Percentiles rank a stretch among this genome's conserved stretches.
These are phyloP conservation scores for Cynodonichthys magdalenae DNA, from an alignment of 2,797 vertebrate genomes.

Conservation along the genomic window DNA sequence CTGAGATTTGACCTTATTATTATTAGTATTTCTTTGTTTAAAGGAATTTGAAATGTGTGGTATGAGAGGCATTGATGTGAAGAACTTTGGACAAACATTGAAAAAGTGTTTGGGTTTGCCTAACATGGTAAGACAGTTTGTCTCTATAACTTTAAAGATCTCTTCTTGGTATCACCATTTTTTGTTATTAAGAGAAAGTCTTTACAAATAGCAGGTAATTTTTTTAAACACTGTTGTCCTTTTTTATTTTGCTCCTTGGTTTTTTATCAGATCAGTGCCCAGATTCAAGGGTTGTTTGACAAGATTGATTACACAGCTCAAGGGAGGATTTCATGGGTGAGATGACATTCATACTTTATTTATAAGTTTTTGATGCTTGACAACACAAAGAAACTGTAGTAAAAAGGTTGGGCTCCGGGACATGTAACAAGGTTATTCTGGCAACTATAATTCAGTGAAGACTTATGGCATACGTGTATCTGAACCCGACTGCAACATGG, in stretches of 20 bases:
- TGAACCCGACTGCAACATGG: neutral
- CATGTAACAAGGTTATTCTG: conserved; percentile 4
- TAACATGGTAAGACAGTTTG: conserved; percentile 62
- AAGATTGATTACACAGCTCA: conserved; percentile 81
- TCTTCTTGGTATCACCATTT: neutral
- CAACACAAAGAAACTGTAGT: conserved; percentile 18
- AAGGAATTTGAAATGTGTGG: conserved; percentile 76
- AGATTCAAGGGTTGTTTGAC: conserved; percentile 83
- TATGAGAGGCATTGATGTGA: conserved; percentile 65
- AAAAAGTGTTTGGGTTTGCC: conserved; percentile 76
- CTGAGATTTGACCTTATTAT: conserved; percentile 9
- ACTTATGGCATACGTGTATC: conserved; percentile 18
- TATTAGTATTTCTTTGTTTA: conserved; percentile 23
- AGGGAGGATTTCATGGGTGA: conserved; percentile 83
- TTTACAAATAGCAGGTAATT: neutral
- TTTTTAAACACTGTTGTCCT: neutral
- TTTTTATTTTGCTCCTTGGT: conserved; percentile 41
- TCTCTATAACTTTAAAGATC: conserved; percentile 15
- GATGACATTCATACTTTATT: conserved; percentile 43
- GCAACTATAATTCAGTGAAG: conserved; percentile 10
- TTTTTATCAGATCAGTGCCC: conserved; percentile 75
- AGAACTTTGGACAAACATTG: conserved; percentile 74
- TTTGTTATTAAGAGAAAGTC: neutral
- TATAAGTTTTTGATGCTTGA: conserved; percentile 33
- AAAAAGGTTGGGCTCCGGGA: too few species aligned